phyloP scores from a whole-genome alignment of 2,797 vertebrate species.

The Ibycter americanus region DNA sequence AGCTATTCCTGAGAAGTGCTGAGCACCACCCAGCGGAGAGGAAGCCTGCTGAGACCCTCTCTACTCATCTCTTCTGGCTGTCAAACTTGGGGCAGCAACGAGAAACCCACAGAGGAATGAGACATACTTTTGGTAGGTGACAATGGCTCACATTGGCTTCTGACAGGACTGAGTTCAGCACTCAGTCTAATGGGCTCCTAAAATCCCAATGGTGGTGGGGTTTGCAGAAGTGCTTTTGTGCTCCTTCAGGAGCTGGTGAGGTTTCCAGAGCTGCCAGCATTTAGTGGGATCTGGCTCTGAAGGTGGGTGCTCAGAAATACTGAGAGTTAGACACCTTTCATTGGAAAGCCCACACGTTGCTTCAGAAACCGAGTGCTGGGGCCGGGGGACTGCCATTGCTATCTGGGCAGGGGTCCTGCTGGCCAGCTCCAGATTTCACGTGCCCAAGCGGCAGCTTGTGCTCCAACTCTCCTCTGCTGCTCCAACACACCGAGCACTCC shows the following conservation, averaged over 20 bases:
- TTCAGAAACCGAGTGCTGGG: background rate
- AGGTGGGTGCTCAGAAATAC: background rate
- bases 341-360: background rate
- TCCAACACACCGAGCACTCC: rapidly evolving
- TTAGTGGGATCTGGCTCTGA: background rate
- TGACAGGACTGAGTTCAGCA: background rate
- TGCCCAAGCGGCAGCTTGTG: background rate
- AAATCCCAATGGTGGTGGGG: background rate
- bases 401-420: background rate
- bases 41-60: background rate
- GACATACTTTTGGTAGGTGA: background rate
- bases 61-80: background rate
- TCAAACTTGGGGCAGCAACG: background rate
- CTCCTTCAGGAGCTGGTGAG: background rate
- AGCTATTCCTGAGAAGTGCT: background rate
- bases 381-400: background rate
- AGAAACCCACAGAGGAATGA: background rate
- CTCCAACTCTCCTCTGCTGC: background rate
- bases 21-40: background rate
- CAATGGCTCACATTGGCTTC: background rate
- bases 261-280: background rate
- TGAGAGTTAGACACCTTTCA: background rate
- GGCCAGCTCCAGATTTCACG: rapidly evolving
- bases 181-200: background rate
- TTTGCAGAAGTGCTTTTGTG: background rate